Conservation (phyloP, 2,113 vertebrate genomes). For the Brachirus orientalis region DNA sequence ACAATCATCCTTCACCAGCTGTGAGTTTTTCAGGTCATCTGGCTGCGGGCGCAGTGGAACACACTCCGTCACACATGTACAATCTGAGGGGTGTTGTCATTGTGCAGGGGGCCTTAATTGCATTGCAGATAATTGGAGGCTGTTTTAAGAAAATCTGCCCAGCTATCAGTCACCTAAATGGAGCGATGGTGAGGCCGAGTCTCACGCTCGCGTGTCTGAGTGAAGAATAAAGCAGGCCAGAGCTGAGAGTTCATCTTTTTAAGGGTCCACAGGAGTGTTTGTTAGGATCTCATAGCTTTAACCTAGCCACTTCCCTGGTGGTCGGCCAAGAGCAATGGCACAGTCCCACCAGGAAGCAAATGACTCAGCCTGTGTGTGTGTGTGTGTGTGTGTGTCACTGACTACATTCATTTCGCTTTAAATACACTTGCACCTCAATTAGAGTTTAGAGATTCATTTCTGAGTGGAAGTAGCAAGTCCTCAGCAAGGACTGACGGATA, state of each 20-base stretch:
- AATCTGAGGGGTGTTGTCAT: constrained; percentile 61
- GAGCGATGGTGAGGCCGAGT: constrained; percentile 40
- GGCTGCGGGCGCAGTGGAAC: constrained; percentile 35
- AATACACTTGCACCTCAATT: too few relatives aligned
- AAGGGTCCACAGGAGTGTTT: constrained; percentile 60
- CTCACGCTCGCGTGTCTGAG: constrained; percentile 45
- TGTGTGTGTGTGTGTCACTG: constrained; percentile 31
- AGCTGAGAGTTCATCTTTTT: not conserved
- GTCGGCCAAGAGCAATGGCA: constrained; percentile 58
- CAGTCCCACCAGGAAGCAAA: constrained; percentile 45
- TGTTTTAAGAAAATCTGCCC: constrained; percentile 73
- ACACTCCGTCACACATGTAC: constrained; percentile 41
- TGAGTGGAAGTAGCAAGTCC: constrained; percentile 48
- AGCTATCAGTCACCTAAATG: constrained; percentile 78
- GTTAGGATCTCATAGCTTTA: constrained; percentile 43
- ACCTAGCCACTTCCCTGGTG: constrained; percentile 59
- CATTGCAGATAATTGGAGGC: constrained; percentile 76
- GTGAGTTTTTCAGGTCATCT: constrained; percentile 51
- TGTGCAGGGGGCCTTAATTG: constrained; percentile 70
- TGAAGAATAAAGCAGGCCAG: constrained; percentile 14
- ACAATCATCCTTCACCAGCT: constrained; percentile 55
- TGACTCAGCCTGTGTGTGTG: constrained; percentile 48
- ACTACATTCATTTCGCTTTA: constrained; percentile 52
- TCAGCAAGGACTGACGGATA: too few relatives aligned
- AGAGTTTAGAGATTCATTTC: constrained; percentile 50